Evolutionary conservation across 2,797 vertebrate species (phyloP).

Genomic region (Ficedula albicollis): DNA sequence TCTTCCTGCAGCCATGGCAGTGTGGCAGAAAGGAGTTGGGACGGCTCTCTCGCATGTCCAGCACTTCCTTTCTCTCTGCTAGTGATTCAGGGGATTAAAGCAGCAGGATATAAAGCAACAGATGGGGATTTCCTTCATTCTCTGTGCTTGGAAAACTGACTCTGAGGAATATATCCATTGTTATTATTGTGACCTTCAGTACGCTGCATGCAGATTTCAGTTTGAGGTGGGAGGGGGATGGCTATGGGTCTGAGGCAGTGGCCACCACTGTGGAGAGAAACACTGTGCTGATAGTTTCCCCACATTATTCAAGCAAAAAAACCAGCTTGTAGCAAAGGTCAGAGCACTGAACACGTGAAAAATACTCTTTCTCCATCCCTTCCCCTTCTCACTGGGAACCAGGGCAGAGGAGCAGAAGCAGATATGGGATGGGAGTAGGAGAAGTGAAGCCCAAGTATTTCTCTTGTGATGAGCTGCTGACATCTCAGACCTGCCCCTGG

Average conservation of each 20-base stretch:
- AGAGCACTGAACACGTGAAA: accelerated
- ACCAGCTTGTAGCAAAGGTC: neutral
- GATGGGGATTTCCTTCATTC: constrained; percentile 56
- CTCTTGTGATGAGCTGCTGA: neutral
- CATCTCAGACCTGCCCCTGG: neutral
- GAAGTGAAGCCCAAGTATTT: neutral
- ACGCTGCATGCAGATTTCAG: neutral
- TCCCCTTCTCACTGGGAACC: neutral
- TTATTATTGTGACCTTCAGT: neutral
- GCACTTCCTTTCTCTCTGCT: neutral
- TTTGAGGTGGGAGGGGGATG: neutral
- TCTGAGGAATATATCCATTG: neutral
- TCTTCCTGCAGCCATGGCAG: neutral
- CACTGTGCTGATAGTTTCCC: neutral
- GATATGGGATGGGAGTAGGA: neutral
- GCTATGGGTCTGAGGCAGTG: neutral
- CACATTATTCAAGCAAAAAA: neutral
- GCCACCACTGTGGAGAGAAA: neutral
- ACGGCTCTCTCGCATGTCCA: neutral
- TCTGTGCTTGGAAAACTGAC: neutral
- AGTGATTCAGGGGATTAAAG: constrained; percentile 39
- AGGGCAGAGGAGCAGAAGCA: neutral
- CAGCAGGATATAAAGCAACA: constrained; percentile 32
- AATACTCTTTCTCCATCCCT: neutral
- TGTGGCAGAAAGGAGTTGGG: neutral